These are phyloP conservation scores for Corythornis cristatus DNA, from an alignment of 2,113 vertebrate species.

Conservation along the genomic window DNA sequence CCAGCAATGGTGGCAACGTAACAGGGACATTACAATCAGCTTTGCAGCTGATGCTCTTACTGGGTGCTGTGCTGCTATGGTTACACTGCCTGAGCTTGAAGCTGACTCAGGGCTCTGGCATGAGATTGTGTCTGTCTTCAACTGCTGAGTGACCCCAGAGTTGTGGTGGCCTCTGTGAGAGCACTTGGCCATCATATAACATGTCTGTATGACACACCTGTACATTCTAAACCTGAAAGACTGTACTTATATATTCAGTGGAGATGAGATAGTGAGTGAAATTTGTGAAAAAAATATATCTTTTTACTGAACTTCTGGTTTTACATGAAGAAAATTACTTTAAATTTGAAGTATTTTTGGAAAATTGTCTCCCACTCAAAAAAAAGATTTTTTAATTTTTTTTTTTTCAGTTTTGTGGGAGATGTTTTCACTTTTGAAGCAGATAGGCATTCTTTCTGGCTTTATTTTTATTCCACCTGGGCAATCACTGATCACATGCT, in stretches of 20 bases:
- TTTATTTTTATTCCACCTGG: slow-evolving; percentile 15
- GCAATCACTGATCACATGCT: neutral
- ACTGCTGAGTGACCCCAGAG: fast-evolving
- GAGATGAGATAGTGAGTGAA: neutral
- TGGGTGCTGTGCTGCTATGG: neutral
- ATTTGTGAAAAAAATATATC: neutral
- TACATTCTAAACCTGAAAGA: neutral
- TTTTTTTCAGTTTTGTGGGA: neutral
- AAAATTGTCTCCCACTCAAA: slow-evolving; percentile 26
- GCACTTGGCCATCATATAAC: neutral
- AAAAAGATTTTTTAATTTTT: neutral
- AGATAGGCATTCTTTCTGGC: neutral
- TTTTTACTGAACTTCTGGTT: neutral
- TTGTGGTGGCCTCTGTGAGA: neutral
- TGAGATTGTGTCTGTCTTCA: fast-evolving
- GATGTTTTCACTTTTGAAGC: neutral
- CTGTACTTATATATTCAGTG: neutral
- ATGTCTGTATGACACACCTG: neutral
- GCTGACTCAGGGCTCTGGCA: neutral
- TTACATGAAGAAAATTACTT: neutral
- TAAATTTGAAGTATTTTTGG: slow-evolving; percentile 35
- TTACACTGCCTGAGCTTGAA: neutral
- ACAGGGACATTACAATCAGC: neutral
- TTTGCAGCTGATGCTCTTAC: neutral
- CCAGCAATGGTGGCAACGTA: fast-evolving